A percentile compares a stretch with the other conserved stretches of the same genome.
phyloP scores from a whole-genome alignment of 2,797 vertebrate species.

The Spheniscus humboldti region DNA sequence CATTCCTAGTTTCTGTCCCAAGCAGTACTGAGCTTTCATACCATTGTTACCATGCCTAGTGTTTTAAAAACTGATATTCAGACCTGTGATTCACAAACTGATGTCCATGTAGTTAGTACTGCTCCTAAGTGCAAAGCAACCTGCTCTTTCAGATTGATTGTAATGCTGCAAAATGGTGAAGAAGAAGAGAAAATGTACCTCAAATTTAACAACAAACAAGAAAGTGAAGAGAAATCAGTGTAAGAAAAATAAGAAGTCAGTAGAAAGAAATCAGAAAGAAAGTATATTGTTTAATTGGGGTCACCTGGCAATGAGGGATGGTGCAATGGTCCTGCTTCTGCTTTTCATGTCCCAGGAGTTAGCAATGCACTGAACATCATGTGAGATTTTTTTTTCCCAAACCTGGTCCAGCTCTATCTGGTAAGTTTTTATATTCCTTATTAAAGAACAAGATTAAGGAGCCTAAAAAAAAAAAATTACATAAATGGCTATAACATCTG shows the following conservation, averaged over 20 bases:
- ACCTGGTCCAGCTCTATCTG: neutral
- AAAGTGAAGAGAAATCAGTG: neutral
- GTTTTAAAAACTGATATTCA: neutral
- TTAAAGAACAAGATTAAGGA: neutral
- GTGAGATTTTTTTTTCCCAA: neutral
- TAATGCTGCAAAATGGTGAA: neutral
- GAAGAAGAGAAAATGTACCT: neutral
- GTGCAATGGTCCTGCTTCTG: neutral
- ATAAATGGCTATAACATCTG: neutral
- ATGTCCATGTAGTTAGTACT: neutral
- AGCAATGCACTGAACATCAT: neutral
- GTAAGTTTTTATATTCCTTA: neutral
- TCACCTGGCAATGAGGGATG: neutral
- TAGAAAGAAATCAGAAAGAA: neutral
- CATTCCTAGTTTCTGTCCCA: neutral
- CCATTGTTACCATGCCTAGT: neutral
- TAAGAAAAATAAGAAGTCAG: neutral
- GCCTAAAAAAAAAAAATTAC: neutral
- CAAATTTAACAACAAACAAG: neutral
- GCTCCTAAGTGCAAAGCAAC: neutral
- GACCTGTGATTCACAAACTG: neutral
- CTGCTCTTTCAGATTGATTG: neutral
- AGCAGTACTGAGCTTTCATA: neutral
- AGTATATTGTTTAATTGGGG: neutral
- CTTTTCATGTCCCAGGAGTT: neutral